These are phyloP conservation scores for Pteronura brasiliensis DNA, from an alignment of 2,113 vertebrate species.

Conservation along the genomic window DNA sequence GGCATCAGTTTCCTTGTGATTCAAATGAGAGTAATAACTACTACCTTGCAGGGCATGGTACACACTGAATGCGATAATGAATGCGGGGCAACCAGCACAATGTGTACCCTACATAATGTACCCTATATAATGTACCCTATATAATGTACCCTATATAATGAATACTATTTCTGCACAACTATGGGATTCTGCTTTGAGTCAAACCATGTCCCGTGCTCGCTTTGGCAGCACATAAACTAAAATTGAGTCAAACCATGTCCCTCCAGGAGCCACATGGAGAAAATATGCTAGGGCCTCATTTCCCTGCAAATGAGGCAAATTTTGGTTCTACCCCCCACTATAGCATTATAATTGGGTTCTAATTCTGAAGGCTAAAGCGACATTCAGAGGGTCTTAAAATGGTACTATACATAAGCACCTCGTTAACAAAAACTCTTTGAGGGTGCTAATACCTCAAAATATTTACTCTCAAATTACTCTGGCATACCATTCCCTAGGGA, in stretches of 20 bases:
- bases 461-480: constrained; percentile 57
- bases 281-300: neutral
- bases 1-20: neutral
- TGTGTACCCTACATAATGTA: neutral
- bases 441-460: constrained; percentile 50
- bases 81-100: neutral
- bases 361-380: constrained; percentile 45
- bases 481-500: constrained; percentile 31
- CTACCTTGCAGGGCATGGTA: neutral
- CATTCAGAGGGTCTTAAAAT: constrained; percentile 31
- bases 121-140: neutral
- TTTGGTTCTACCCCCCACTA: neutral
- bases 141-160: too few species aligned
- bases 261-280: constrained; percentile 6
- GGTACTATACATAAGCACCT: constrained; percentile 34
- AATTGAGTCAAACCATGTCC: neutral
- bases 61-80: neutral
- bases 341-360: constrained; percentile 37
- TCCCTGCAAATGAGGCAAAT: constrained; percentile 7
- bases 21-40: neutral
- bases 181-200: constrained; percentile 25
- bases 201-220: neutral
- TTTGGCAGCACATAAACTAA: too few species aligned
- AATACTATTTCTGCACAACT: neutral
- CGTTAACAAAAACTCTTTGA: constrained; percentile 61